Conservation (phyloP, 2,888 invertebrate species). For the Conistra vaccinii region DNA sequence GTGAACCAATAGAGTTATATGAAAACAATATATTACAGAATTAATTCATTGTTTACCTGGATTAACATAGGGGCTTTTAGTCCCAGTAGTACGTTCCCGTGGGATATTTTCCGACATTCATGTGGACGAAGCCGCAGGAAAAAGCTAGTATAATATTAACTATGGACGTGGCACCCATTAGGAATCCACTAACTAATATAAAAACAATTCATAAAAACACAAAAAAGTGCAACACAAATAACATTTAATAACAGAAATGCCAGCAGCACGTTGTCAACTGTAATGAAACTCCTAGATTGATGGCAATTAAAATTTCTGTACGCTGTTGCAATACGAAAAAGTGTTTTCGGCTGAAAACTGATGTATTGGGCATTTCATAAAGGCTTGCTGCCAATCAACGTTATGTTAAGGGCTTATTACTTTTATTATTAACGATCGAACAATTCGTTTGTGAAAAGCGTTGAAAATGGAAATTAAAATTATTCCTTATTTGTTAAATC, state of each 20-base stretch:
- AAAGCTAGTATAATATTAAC: background rate
- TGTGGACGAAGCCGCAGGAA: no score
- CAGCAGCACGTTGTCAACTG: conserved; percentile 29
- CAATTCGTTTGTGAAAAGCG: conserved; percentile 22
- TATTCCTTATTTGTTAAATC: background rate
- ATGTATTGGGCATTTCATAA: conserved; percentile 48
- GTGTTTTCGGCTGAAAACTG: conserved; percentile 39
- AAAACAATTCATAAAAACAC: background rate
- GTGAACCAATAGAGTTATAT: no score
- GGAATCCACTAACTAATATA: background rate
- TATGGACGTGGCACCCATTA: background rate
- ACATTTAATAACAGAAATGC: conserved; percentile 42
- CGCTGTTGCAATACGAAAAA: conserved; percentile 42
- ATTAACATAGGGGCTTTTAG: no score
- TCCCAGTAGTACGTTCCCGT: no score
- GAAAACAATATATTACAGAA: no score
- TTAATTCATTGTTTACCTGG: no score
- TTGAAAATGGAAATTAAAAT: conserved; percentile 10
- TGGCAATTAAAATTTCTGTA: conserved; percentile 59
- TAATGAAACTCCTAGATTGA: conserved; percentile 58
- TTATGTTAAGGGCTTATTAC: conserved; percentile 27
- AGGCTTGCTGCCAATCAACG: conserved; percentile 40
- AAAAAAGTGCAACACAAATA: background rate
- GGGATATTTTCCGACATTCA: no score
- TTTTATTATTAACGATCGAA: conserved; percentile 26